phyloP scores from a whole-genome alignment of 2,113 vertebrate species.

The Brienomyrus longianalis region DNA sequence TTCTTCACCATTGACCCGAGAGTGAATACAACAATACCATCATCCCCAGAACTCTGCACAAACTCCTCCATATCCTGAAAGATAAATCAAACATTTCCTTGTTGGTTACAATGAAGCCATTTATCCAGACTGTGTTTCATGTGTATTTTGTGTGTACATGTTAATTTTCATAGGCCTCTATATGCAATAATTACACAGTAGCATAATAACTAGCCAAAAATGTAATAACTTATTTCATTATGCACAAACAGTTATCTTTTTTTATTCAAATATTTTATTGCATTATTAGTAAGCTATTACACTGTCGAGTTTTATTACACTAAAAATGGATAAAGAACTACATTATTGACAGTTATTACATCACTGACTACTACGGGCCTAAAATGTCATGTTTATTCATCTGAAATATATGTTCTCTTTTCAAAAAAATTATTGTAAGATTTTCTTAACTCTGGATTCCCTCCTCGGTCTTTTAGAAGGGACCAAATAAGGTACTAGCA shows the following conservation, averaged over 20 bases:
- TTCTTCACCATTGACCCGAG: conserved; percentile 72
- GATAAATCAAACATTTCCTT: not conserved
- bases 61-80: conserved; percentile 73
- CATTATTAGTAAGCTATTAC: too few relatives aligned
- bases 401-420: not conserved
- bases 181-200: too few relatives aligned
- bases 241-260: too few relatives aligned
- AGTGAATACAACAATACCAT: conserved; percentile 70
- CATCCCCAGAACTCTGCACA: conserved; percentile 70
- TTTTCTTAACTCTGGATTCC: not conserved
- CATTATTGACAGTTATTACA: too few relatives aligned
- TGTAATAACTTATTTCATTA: too few relatives aligned
- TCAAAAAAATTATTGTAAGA: not conserved
- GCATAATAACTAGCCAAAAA: too few relatives aligned
- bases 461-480: not conserved
- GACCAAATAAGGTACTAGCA: not conserved
- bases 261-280: too few relatives aligned
- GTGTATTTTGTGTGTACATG: not conserved
- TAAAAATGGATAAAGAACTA: too few relatives aligned
- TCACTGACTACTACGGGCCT: not conserved
- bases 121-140: not conserved
- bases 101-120: not conserved
- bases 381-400: not conserved
- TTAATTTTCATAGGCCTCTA: not conserved
- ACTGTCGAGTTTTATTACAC: too few relatives aligned